Percentiles rank a stretch among this genome's conserved stretches.
Conservation (phyloP, 1,140 invertebrate genomes). For the Melitaea cinxia region DNA sequence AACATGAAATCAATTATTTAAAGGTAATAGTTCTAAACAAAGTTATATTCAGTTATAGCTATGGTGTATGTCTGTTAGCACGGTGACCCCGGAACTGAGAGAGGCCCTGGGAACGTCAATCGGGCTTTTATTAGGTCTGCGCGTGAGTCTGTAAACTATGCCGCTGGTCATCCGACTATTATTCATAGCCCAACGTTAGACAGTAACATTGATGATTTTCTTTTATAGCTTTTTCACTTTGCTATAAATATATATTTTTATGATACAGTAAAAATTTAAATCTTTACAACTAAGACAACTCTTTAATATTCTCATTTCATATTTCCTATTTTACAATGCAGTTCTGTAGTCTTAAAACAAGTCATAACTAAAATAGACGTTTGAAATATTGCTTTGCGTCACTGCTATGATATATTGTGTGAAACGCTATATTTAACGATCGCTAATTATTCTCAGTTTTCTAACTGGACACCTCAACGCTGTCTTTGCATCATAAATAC, state of each 20-base stretch:
- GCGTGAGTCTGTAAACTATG: conserved; percentile 24
- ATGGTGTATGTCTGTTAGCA: conserved; percentile 19
- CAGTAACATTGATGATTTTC: conserved; percentile 26
- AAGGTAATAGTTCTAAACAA: neutral
- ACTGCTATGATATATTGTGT: neutral
- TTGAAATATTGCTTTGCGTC: neutral
- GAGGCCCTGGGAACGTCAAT: conserved; percentile 37
- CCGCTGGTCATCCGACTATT: conserved; percentile 22
- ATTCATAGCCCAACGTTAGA: conserved; percentile 25
- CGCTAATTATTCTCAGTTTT: neutral
- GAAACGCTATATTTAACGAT: conserved; percentile 5
- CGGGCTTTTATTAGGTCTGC: conserved; percentile 31
- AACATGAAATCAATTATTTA: neutral
- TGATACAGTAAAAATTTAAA: neutral
- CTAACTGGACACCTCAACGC: neutral
- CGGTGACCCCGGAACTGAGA: conserved; percentile 41
- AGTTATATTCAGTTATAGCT: neutral
- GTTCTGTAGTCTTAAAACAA: neutral
- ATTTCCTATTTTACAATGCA: neutral
- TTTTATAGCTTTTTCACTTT: conserved; percentile 7
- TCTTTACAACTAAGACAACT: neutral
- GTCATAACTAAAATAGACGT: conserved; percentile 1
- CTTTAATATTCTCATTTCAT: neutral
- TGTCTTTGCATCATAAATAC: neutral
- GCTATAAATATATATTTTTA: neutral